phyloP scores from a whole-genome alignment of 2,113 vertebrate genomes.

The Thalassarche chlororhynchos region DNA sequence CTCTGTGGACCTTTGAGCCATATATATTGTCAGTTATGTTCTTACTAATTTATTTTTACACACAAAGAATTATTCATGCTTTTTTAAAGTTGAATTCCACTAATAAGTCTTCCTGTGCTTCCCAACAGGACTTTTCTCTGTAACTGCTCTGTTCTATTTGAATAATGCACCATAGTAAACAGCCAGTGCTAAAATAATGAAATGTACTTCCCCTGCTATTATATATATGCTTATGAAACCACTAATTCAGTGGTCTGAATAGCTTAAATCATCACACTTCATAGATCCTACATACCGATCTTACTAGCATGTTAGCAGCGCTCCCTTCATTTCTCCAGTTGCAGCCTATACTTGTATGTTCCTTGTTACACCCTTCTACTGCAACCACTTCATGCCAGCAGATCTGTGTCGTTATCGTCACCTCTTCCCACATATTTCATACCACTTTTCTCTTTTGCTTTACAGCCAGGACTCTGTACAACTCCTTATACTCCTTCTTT shows the following conservation, averaged over 20 bases:
- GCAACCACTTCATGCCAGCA: background rate
- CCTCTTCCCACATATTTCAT: background rate
- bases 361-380: background rate
- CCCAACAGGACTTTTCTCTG: background rate
- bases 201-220: background rate
- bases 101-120: background rate
- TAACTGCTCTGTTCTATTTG: background rate
- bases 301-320: accelerated
- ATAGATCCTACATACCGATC: accelerated
- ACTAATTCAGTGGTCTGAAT: background rate
- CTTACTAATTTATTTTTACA: background rate
- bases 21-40: background rate
- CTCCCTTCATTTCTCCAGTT: background rate
- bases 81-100: background rate
- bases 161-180: background rate
- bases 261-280: background rate
- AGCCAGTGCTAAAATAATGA: background rate
- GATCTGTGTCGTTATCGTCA: background rate
- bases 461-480: background rate
- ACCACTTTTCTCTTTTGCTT: background rate
- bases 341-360: background rate
- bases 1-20: background rate
- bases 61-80: background rate
- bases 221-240: background rate
- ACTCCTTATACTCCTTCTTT: background rate